A percentile compares a stretch with the other conserved stretches of the same genome.
Evolutionary conservation across 2,797 vertebrate species (phyloP).

Genomic region (Ataeniobius toweri): DNA sequence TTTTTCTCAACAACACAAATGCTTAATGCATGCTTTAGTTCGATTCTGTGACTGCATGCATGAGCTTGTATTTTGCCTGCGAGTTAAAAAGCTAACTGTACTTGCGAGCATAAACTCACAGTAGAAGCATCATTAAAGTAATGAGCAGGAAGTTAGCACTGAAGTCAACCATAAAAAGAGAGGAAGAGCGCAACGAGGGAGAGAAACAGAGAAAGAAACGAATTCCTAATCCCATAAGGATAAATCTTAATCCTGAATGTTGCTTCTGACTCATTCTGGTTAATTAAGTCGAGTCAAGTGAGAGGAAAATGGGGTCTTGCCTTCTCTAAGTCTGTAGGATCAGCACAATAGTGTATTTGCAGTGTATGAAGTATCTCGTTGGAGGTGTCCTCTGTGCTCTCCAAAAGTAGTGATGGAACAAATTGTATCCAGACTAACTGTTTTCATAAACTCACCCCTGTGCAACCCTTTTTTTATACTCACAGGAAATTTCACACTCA

Average conservation of each 20-base stretch:
- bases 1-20: conserved; percentile 51
- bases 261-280: conserved; percentile 76
- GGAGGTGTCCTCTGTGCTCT: conserved; percentile 58
- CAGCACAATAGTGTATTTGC: conserved; percentile 61
- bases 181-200: conserved; percentile 23
- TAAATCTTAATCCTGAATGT: conserved; percentile 74
- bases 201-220: conserved; percentile 35
- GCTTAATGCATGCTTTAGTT: conserved; percentile 66
- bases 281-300: conserved; percentile 78
- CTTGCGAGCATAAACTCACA: conserved; percentile 62
- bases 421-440: conserved; percentile 40
- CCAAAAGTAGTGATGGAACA: conserved; percentile 52
- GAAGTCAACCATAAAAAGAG: conserved; percentile 67
- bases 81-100: conserved; percentile 64
- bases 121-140: conserved; percentile 76
- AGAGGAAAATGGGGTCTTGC: conserved; percentile 73
- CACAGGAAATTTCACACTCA: conserved; percentile 18
- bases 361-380: conserved; percentile 59
- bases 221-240: conserved; percentile 71
- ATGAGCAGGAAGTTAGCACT: conserved; percentile 73
- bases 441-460: conserved; percentile 47
- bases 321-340: conserved; percentile 58
- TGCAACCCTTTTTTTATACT: conserved; percentile 15
- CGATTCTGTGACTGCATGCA: conserved; percentile 38
- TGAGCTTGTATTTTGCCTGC: conserved; percentile 35